Base-by-base conservation (phyloP, 2,797 vertebrate genomes). In the Gadopsis bispinosus region DNA sequence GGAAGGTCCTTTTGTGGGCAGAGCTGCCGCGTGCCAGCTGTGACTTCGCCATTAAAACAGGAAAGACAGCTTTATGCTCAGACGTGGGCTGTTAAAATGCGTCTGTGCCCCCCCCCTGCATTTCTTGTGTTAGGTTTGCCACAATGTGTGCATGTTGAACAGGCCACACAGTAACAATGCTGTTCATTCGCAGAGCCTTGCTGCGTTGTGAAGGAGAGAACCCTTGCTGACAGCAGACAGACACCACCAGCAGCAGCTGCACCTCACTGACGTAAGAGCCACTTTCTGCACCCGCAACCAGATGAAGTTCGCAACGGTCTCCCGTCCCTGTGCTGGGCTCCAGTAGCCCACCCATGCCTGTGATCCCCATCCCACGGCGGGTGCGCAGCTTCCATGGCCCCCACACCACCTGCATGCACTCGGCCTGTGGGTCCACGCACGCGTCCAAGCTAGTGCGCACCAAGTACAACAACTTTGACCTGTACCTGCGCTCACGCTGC, bases 341-440 rank as follows among this genome's bases (percentile, higher is more conserved):
- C 80, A 31, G 90, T 90, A 86, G 92, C 94, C 94, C 93, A 91
- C 91, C 91, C 90, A 99, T 99, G 98, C 98, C 98, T 95, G 96
- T 99, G 90, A 97, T 99, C 94, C 98, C 98, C 92, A 99, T 99
- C 85, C 98, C 98, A 79, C 96, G 98, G 77, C 96, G 97, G 93
- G 98, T 97, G 94, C 98, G 98, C 86, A 99, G 98, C 76, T 99
- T 99, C 95, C 98, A 99, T 83, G 97, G 98, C 88, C 98, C 98
- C 85, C 97, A 99, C 94, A 97, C 97, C 69, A 98, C 96, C 83
- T 99, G 98, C 95, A 96, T 99, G 95, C 98, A 99, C 86, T 98
- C 98, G 0, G 97, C 98, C 92, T 99, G 97, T 1, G 98, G 97
- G 83, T 96, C 98, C 0, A 95, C 96, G 0, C 95, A 97, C 65